Evolutionary conservation across 2,888 invertebrate species (phyloP), one percentile per base, ranked within the genome.

Genomic region (Seira sanloemensis): DNA sequence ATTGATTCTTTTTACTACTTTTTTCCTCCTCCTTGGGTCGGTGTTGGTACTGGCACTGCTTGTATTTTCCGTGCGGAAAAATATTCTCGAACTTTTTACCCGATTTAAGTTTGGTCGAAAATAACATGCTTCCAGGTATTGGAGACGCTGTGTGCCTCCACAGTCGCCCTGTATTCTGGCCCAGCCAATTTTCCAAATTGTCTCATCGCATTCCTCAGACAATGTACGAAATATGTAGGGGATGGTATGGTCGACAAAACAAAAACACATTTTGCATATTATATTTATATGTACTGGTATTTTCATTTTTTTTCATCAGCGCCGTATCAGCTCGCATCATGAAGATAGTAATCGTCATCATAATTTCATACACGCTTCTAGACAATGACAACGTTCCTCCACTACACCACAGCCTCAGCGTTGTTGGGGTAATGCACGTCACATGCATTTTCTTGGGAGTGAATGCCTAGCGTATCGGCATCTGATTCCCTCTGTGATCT

Each of bases 1-100:
- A 79, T 79, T 69, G 78, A 78, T 78, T 78, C 71, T 27, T 27
- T 26, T 18, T 25, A 1, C 68, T 68, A 26, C 68, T 27, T 27
- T 68, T 4, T 72, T n/a, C n/a, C 54, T 46, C 71, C 19, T 24
- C n/a, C n/a, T 58, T 58, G 58, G 9, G 5, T 18, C 18, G 58
- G 58, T 37, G 37, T 58, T 58, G 58, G 58, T 58, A 58, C 58
- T 58, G 58, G 12, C 12, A 37, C 37, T 37, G 37, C 37, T 58
- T n/a, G 7, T 9, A 18, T 58, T 12, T 37, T 58, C 58, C 5
- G 37, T 37, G 12, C 37, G n/a, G 12, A 37, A 12, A 12, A 58
- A n/a, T 18, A 18, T 23, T 72, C 72, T 72, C 72, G 72, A 72
- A 72, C 72, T 9, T 19, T 71, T 71, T n/a, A n/a, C 4, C 37